Percentiles rank a stretch among this genome's conserved stretches.
Conservation (phyloP, 2,797 vertebrate species). For the Siniperca obscura region DNA sequence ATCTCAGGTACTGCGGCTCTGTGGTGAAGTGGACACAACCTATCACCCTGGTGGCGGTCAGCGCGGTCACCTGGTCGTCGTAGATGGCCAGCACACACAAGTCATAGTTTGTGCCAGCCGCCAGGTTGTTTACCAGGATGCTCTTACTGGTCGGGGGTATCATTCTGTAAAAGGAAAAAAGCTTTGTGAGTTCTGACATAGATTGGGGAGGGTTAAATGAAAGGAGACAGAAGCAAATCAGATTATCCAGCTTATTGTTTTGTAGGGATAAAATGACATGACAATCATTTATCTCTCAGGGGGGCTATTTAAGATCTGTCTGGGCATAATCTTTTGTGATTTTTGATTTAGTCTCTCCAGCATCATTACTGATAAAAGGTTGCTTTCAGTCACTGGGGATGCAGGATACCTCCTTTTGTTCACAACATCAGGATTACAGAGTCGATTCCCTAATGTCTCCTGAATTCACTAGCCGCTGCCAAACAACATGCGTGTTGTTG, state of each 20-base stretch:
- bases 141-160: conserved; percentile 97
- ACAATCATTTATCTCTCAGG: conserved; percentile 70
- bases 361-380: conserved; percentile 59
- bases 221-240: conserved; percentile 65
- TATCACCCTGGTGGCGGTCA: conserved; percentile 96
- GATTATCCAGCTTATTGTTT: conserved; percentile 74
- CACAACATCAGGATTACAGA: conserved; percentile 36
- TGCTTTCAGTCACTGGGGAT: conserved; percentile 39
- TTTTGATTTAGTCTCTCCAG: conserved; percentile 67
- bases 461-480: neutral
- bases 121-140: conserved; percentile 97
- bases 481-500: conserved; percentile 44
- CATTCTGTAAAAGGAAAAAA: conserved; percentile 86
- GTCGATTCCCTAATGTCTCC: conserved; percentile 30
- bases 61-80: conserved; percentile 94
- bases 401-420: conserved; percentile 28
- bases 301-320: conserved; percentile 62
- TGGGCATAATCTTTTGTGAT: conserved; percentile 64
- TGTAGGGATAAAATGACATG: conserved; percentile 63
- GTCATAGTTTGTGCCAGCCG: conserved; percentile 94
- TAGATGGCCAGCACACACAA: conserved; percentile 98
- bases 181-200: conserved; percentile 36
- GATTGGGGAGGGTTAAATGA: conserved; percentile 62
- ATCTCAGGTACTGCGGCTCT: conserved; percentile 95
- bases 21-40: conserved; percentile 97